A percentile compares a stretch with the other conserved stretches of the same genome.
Conservation (phyloP, 2,888 invertebrate species). For the Schizotus pectinicornis region DNA sequence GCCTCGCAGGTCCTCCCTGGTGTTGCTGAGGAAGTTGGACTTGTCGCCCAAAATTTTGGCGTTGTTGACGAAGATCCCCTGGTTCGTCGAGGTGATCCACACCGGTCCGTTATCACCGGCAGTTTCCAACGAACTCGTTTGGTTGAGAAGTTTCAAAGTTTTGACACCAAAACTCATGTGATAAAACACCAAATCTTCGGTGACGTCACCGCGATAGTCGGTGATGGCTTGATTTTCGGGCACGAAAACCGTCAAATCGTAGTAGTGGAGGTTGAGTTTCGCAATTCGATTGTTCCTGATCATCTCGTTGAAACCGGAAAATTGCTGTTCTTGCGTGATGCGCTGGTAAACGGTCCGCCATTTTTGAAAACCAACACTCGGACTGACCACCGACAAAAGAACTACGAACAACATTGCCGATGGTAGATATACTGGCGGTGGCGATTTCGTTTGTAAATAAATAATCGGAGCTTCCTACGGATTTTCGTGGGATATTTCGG, state of each 20-base stretch:
- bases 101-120: constrained; percentile 85
- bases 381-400: neutral
- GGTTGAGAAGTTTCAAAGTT: constrained; percentile 64
- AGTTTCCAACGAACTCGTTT: constrained; percentile 55
- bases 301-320: constrained; percentile 75
- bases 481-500: constrained; percentile 16
- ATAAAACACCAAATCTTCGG: constrained; percentile 65
- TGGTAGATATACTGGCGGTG: neutral
- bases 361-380: neutral
- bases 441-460: neutral
- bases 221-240: constrained; percentile 86
- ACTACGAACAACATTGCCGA: neutral
- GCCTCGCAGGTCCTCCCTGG: constrained; percentile 35
- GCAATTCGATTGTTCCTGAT: constrained; percentile 71
- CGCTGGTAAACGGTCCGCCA: constrained; percentile 44
- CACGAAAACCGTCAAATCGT: constrained; percentile 82
- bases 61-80: constrained; percentile 81
- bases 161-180: constrained; percentile 63
- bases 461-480: neutral
- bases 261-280: constrained; percentile 71
- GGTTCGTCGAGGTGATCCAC: constrained; percentile 75
- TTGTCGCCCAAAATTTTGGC: constrained; percentile 74
- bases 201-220: constrained; percentile 59
- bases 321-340: constrained; percentile 44
- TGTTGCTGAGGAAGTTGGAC: constrained; percentile 45